These are phyloP conservation scores for Lethrus apterus DNA, from an alignment of 1,140 invertebrate species.

Conservation along the genomic window DNA sequence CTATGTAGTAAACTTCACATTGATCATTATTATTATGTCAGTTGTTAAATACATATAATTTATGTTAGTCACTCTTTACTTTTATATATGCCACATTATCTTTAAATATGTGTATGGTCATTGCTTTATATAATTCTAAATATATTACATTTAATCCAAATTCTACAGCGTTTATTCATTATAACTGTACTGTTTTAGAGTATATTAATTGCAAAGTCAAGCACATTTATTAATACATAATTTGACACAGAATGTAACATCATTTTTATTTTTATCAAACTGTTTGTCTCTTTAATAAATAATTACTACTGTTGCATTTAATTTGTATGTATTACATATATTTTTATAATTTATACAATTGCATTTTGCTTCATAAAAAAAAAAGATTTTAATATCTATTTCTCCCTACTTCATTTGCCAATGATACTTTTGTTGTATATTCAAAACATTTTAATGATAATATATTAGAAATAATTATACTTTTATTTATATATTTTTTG, in stretches of 20 bases:
- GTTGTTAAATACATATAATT: slow-evolving; percentile 6
- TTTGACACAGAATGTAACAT: neutral
- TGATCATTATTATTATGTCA: slow-evolving; percentile 4
- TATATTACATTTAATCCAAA: too few species aligned
- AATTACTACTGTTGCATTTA: too few species aligned
- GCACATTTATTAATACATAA: neutral
- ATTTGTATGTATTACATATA: too few species aligned
- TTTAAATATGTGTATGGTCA: slow-evolving; percentile 12
- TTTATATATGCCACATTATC: slow-evolving; percentile 9
- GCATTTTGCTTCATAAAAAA: too few species aligned
- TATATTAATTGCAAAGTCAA: neutral
- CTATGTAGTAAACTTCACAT: slow-evolving; percentile 6
- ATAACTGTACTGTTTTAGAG: neutral
- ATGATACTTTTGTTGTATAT: too few species aligned
- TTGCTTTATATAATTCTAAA: slow-evolving; percentile 4
- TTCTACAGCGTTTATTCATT: neutral
- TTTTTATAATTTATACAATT: too few species aligned
- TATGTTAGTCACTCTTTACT: slow-evolving; percentile 6
- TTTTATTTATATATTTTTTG: neutral
- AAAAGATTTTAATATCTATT: too few species aligned
- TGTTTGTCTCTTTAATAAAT: too few species aligned
- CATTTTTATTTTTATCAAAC: too few species aligned
- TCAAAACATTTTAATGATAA: slow-evolving; percentile 2
- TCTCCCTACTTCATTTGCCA: too few species aligned
- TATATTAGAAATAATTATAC: neutral